Evolutionary conservation across 2,113 vertebrate genomes (phyloP), one percentile per base, ranked within the genome.

Genomic region (Nesogale talazaci): DNA sequence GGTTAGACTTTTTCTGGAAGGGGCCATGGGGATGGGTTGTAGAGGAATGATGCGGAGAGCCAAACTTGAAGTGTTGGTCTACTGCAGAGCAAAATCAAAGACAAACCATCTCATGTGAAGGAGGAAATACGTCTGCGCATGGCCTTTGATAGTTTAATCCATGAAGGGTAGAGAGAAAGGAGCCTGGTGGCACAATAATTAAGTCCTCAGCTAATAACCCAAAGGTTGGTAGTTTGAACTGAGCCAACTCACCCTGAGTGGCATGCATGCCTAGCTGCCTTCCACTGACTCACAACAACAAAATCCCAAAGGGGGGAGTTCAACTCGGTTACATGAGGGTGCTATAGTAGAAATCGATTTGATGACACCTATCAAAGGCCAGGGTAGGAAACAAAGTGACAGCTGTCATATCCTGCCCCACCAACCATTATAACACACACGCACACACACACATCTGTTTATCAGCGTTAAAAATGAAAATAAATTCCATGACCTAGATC

Each of bases 391-490:
- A 56, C 86, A 67, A 70, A 82, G 46, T 23, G 15, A 25, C 34
- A 17, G 36, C 67, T 42, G 11, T 57, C 4, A 1, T 40, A 1
- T 11, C 19, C 9, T n/a, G 6, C 23, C 38, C 25, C 3, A 5
- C 15, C 42, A 57, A 7, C 29, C 16, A 2, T 0, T 40, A 15
- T 76, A 46, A 46, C 42, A 46, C 42, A 46, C 42, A 46, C 42
- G 10, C 42, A 46, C 42, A 46, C n/a, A 46, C 42, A 46, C 42
- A 46, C 56, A 80, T 70, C 56, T 87, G 69, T 65, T 83, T 80
- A 88, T 83, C 52, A 84, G 76, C 38, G 89, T 88, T 57, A 70
- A 89, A 46, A 46, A 46, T 46, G 10, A 46, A 46, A 81, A 88
- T 88, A 79, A 67, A 69, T 78, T 20, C 34, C 85, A 59, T 6